Conservation (phyloP, 2,888 invertebrate genomes). For the Yponomeuta evonymella region DNA sequence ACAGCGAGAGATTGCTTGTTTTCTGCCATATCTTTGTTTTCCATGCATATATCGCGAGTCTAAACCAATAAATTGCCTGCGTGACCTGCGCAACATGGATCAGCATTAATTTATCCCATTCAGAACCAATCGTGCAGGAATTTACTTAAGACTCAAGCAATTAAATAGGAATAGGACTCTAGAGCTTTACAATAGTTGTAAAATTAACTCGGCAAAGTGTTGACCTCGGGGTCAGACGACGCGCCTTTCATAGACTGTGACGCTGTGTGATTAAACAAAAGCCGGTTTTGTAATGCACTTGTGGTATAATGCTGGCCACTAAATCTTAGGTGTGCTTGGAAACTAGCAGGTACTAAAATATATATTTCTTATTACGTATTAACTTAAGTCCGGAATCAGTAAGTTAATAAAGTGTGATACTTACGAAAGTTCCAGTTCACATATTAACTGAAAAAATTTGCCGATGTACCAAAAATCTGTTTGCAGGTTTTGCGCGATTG, state of each 20-base stretch:
- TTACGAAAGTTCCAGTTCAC: no score
- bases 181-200: constrained; percentile 9
- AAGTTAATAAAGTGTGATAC: no score
- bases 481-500: no score
- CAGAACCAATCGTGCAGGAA: constrained; percentile 7
- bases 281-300: background rate
- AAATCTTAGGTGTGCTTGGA: background rate
- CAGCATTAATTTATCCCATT: background rate
- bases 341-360: background rate
- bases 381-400: no score
- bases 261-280: background rate
- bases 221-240: constrained; percentile 45
- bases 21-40: background rate
- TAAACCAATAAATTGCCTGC: background rate
- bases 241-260: constrained; percentile 33
- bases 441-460: no score
- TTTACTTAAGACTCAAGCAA: background rate
- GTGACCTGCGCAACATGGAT: background rate
- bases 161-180: constrained; percentile 2
- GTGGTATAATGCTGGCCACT: background rate
- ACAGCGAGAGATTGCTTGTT: background rate
- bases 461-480: no score
- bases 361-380: no score
- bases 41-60: constrained; percentile 1
- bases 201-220: constrained; percentile 13